These are phyloP conservation scores for Thumatha senex DNA, from an alignment of 2,888 invertebrate genomes.

Conservation along the genomic window DNA sequence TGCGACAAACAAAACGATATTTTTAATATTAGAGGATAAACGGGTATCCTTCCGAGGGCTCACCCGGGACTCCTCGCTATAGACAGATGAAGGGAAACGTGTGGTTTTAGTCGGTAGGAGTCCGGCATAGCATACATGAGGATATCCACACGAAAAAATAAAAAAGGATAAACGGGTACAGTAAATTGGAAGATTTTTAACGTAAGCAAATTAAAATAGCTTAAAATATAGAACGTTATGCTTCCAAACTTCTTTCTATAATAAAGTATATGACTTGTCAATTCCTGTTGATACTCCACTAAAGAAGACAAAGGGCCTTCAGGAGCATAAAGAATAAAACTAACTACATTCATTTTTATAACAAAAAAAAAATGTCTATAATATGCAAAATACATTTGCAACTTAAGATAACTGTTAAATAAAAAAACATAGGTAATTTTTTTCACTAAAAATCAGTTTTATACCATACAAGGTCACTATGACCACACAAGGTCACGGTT, in stretches of 20 bases:
- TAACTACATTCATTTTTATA: not conserved
- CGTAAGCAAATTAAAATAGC: no score
- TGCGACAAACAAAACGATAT: no score
- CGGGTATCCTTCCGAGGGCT: no score
- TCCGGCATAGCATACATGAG: no score
- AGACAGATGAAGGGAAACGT: no score
- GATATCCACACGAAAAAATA: no score
- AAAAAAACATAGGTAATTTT: conserved; percentile 7
- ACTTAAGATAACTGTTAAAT: conserved; percentile 7
- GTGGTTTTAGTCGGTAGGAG: no score
- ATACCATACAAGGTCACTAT: no score
- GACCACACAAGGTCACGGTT: not conserved
- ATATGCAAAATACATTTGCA: conserved; percentile 18
- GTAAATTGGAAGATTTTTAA: no score
- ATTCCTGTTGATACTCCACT: not conserved
- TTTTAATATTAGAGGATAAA: no score
- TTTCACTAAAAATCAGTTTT: not conserved
- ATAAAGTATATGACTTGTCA: not conserved
- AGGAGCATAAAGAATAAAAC: not conserved
- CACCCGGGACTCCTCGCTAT: no score
- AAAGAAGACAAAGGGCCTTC: not conserved
- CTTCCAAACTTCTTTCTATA: not conserved
- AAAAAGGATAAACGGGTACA: no score
- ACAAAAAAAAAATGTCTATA: conserved; percentile 7
- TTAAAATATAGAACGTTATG: not conserved